Evolutionary conservation across 2,888 invertebrate genomes (phyloP).

Genomic region (Hirtodrosophila confusa): DNA sequence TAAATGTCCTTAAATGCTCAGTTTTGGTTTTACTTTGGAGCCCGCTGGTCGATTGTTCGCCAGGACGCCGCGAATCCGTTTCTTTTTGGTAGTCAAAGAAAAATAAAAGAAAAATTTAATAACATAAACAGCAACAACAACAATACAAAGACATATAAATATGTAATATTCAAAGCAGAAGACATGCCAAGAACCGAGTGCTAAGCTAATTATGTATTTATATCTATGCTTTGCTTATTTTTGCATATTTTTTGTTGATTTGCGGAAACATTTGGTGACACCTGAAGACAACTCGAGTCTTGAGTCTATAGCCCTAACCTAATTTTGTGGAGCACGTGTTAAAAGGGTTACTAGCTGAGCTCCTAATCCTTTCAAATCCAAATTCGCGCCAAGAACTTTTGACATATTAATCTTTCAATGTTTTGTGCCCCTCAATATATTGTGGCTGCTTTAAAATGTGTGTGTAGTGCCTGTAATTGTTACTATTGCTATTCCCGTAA

Average conservation of each 20-base stretch:
- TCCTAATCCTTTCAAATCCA: conserved; percentile 43
- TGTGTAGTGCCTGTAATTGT: conserved; percentile 5
- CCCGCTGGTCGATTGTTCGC: conserved; percentile 53
- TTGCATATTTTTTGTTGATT: conserved; percentile 16
- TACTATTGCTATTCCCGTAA: background rate
- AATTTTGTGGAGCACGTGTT: conserved; percentile 44
- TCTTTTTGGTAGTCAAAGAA: conserved; percentile 37
- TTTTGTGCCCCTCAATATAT: background rate
- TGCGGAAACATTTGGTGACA: conserved; percentile 43
- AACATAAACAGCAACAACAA: conserved; percentile 34
- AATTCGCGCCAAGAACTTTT: conserved; percentile 49
- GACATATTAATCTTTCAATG: conserved; percentile 51
- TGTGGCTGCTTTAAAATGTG: conserved; percentile 18
- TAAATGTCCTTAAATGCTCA: conserved; percentile 78
- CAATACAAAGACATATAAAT: conserved; percentile 10
- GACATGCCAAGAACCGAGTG: conserved; percentile 12
- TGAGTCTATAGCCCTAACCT: conserved; percentile 46
- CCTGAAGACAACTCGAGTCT: conserved; percentile 26
- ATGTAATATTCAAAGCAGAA: conserved; percentile 19
- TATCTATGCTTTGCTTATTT: conserved; percentile 30
- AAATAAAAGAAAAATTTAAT: conserved; percentile 4
- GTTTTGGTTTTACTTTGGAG: conserved; percentile 74
- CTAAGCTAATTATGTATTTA: conserved; percentile 10
- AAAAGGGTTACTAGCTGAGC: conserved; percentile 30
- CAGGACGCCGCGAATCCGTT: conserved; percentile 42